Conservation (phyloP, 1,140 invertebrate genomes). For the Megalopta genalis region DNA sequence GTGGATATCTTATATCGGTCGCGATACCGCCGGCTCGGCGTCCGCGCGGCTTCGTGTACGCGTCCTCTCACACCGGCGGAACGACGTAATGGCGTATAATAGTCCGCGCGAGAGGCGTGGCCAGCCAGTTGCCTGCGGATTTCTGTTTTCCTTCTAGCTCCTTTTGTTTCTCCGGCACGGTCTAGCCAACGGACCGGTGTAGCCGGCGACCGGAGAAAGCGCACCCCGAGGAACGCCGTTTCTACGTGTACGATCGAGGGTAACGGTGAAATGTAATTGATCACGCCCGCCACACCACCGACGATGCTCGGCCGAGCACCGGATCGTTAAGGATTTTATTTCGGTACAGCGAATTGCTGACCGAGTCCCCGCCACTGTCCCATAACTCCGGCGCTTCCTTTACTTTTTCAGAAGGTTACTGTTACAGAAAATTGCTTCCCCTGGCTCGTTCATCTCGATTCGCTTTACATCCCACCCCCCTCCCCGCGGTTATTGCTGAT, state of each 20-base stretch:
- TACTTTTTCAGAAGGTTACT: background rate
- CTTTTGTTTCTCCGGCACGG: background rate
- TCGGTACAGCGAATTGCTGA: slow-evolving; percentile 3
- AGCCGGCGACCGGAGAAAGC: background rate
- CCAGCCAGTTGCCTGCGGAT: background rate
- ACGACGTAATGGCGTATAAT: slow-evolving; percentile 19
- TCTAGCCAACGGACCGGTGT: no score
- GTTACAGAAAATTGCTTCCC: background rate
- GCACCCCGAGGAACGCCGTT: background rate
- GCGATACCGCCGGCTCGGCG: background rate
- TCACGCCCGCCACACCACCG: background rate
- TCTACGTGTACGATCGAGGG: slow-evolving; percentile 13
- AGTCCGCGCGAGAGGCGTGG: background rate
- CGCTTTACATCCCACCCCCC: no score
- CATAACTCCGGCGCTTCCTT: background rate
- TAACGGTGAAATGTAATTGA: slow-evolving; percentile 37
- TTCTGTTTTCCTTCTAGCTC: background rate
- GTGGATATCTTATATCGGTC: background rate
- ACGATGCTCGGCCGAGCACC: no score
- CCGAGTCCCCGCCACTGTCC: background rate
- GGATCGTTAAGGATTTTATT: slow-evolving; percentile 37
- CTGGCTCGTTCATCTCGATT: background rate
- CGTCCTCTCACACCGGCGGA: background rate
- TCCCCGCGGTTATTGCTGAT: no score
- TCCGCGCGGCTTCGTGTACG: background rate